Base-by-base conservation (phyloP, 2,888 invertebrate genomes). In the Cataglyphis albicans region DNA sequence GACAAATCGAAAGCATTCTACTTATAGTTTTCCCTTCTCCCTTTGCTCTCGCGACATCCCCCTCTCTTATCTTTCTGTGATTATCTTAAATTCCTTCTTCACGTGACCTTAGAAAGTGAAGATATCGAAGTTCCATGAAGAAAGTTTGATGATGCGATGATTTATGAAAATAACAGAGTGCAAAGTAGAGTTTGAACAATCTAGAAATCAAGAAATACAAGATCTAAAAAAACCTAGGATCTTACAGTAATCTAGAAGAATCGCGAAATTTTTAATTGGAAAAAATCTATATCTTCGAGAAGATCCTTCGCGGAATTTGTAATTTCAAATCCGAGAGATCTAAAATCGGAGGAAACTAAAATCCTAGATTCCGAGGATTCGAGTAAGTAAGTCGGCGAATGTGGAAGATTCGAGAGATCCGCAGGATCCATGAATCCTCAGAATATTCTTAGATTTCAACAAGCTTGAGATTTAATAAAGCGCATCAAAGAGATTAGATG, bases 401-500 rank as follows among this genome's bases (percentile, higher is more conserved):
- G 25, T 25, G 65, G 21, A 41, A 25, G 21, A 38, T 21, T 21
- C 21, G 64, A 35, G 35, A 63, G 35, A 64, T 64, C 35, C n/a
- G 38, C 64, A 38, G 35, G 21, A 64, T n/a, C n/a, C 7, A 29
- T 61, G 29, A 9, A 32, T 10, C 18, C 35, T 35, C n/a, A 18
- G 63, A 35, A 10, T 35, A 63, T 65, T 52, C 35, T 48, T 52
- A 67, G 67, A 52, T 35, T 52, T 12, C 64, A 48, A 75, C n/a
- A 68, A 72, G 57, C 44, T 73, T 44, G 35, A 44, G 74, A 78
- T 59, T 59, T 25, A 59, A 52, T n/a, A 52, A 52, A 41, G 68
- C 55, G 55, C 18, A 57, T 41, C 41, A 32, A 73, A 59, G 59
- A 10, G 59, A 10, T 80, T 59, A 73, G 59, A 80, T 72, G 78